These are phyloP conservation scores for Ametastegia equiseti DNA, from an alignment of 2,888 invertebrate genomes.

Conservation along the genomic window DNA sequence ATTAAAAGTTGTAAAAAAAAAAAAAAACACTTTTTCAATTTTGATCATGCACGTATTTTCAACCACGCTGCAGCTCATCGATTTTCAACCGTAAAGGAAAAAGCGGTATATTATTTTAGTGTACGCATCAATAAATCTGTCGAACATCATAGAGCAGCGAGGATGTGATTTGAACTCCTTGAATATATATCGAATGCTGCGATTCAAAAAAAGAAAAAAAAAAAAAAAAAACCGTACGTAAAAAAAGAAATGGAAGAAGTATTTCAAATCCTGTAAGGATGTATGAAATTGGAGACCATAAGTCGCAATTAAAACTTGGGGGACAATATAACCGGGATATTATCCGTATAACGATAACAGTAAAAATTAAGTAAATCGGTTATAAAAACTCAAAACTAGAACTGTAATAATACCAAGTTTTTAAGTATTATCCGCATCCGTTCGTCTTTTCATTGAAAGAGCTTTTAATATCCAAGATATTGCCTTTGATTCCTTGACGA, in stretches of 20 bases:
- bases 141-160: constrained; percentile 13
- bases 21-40: constrained; percentile 40
- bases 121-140: constrained; percentile 28
- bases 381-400: constrained; percentile 5
- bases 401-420: constrained; percentile 27
- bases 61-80: constrained; percentile 20
- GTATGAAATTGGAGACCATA: background rate
- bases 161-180: constrained; percentile 25
- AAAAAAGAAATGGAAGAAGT: constrained; percentile 36
- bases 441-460: background rate
- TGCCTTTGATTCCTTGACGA: constrained; percentile 4
- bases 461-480: constrained; percentile 1
- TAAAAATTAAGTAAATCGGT: constrained; percentile 32
- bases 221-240: no score
- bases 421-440: constrained; percentile 17
- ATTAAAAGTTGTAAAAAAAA: constrained; percentile 48
- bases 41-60: constrained; percentile 15
- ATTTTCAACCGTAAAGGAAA: constrained; percentile 14
- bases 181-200: constrained; percentile 43
- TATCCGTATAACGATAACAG: constrained; percentile 19
- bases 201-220: constrained; percentile 35
- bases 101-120: background rate
- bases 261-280: constrained; percentile 12
- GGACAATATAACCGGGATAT: constrained; percentile 24
- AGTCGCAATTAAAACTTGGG: constrained; percentile 23